Percentiles rank a stretch among this genome's conserved stretches.
phyloP scores from a whole-genome alignment of 2,797 vertebrate genomes.

The Coranthus polyacanthus region DNA sequence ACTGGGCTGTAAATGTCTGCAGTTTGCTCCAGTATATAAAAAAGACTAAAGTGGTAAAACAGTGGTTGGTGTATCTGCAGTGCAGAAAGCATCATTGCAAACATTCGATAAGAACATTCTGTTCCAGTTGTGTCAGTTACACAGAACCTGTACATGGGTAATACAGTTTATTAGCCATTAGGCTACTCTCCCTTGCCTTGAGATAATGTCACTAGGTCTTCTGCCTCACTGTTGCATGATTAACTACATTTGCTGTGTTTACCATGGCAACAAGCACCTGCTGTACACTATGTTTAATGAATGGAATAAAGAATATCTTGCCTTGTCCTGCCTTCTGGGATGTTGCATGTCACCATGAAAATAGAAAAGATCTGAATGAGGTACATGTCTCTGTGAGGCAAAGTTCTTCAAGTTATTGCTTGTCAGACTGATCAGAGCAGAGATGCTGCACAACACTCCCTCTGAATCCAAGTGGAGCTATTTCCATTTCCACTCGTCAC shows the following conservation, averaged over 20 bases:
- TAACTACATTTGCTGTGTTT: constrained; percentile 50
- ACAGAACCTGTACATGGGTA: constrained; percentile 25
- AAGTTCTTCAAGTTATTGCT: constrained; percentile 52
- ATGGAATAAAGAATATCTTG: constrained; percentile 13
- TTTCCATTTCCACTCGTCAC: constrained; percentile 58
- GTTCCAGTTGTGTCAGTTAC: constrained; percentile 35
- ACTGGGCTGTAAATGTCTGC: not conserved
- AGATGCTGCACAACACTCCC: constrained; percentile 27
- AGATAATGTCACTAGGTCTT: constrained; percentile 24
- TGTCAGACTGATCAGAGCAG: constrained; percentile 46
- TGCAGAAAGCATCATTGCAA: constrained; percentile 40
- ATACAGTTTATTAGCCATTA: constrained; percentile 43
- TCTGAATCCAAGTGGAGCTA: constrained; percentile 34
- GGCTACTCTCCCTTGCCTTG: constrained; percentile 4
- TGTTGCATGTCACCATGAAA: constrained; percentile 8
- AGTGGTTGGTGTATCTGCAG: constrained; percentile 2
- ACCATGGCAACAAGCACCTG: constrained; percentile 62
- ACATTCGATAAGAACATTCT: constrained; percentile 54
- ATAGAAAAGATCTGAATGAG: constrained; percentile 31
- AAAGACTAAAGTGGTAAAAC: not conserved
- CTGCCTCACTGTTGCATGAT: constrained; percentile 39
- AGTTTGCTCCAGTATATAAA: not conserved
- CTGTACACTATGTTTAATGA: constrained; percentile 29
- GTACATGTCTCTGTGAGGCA: constrained; percentile 17
- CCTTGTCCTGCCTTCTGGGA: constrained; percentile 24